Base-by-base conservation (phyloP, 2,113 vertebrate genomes). In the Ornithorhynchus anatinus region DNA sequence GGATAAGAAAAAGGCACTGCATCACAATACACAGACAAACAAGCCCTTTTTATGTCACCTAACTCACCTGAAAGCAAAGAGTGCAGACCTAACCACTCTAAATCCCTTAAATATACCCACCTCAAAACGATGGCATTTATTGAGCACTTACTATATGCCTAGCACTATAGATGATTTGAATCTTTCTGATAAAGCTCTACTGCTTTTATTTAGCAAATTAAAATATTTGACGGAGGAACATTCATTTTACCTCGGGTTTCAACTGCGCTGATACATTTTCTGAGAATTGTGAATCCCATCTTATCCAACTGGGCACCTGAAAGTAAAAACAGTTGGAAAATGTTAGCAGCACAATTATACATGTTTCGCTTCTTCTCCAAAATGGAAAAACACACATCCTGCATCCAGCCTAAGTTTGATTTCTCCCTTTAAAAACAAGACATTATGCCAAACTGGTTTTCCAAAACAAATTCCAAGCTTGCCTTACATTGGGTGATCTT, bases 251-350 rank as follows among this genome's bases (percentile, higher is more conserved):
- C 97, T 96, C 96, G 94, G 19, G 86, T 93, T 84, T 99, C 98
- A 65, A 99, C 90, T 36, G 96, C 97, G 62, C 79, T 93, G 87
- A 99, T 97, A 68, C 96, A 96, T 66, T 97, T 98, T 92, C 92
- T 96, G 84, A 99, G 88, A 91, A 99, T 87, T 38, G 86, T 87
- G 79, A 97, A 91, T 10, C 97, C 97, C 56, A 94, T 87, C 5
- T 95, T 94, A 92, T 99, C 96, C 89, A 99, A 80, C 27, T 97
- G 97, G 23, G 95, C 95, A 74, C 95, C 97, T 95, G 76, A 79
- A 47, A 70, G n/a, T 29, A 62, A 79, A 80, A 44, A 72, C 1
- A 20, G 11, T 38, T 48, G 43, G 2, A 66, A 68, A 65, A 56
- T 5, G 38, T 85, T 71, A 75, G 44, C 67, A 47, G 17, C 20